Percentiles rank a stretch among this genome's conserved stretches.
Evolutionary conservation across 2,113 vertebrate species (phyloP).

Genomic region (Sinocyclocheilus anshuiensis): DNA sequence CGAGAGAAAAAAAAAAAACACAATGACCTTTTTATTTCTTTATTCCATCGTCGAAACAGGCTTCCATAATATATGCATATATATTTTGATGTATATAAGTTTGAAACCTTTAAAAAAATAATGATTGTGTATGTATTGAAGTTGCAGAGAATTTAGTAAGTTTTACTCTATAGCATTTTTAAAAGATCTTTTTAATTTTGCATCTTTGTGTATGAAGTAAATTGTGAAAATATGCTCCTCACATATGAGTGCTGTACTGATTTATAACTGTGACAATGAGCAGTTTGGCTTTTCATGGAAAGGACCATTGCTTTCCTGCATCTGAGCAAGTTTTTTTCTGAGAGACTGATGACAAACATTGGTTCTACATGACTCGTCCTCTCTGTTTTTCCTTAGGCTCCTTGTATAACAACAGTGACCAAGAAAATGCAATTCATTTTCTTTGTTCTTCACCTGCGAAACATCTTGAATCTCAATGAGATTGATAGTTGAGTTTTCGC

Average conservation of each 20-base stretch:
- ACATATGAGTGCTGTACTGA: not conserved
- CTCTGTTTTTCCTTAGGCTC: not conserved
- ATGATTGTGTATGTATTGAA: too few species aligned
- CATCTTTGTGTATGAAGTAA: not conserved
- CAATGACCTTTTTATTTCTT: too few species aligned
- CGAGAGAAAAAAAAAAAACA: too few species aligned
- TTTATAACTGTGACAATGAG: not conserved
- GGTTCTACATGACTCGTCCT: not conserved
- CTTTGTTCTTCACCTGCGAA: not conserved
- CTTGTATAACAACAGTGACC: not conserved
- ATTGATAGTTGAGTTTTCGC: not conserved
- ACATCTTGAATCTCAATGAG: slow-evolving; percentile 4
- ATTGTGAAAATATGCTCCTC: not conserved
- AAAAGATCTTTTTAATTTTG: not conserved
- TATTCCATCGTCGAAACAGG: too few species aligned
- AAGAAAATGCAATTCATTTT: not conserved
- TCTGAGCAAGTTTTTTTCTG: not conserved
- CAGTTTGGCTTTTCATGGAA: not conserved
- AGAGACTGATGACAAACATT: not conserved
- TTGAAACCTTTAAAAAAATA: too few species aligned
- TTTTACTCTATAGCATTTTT: not conserved
- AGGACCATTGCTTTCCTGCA: not conserved
- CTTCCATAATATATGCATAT: too few species aligned
- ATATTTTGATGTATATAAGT: too few species aligned
- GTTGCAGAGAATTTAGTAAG: not conserved